Evolutionary conservation across 2,113 vertebrate genomes (phyloP).

Genomic region (Geothlypis trichas): DNA sequence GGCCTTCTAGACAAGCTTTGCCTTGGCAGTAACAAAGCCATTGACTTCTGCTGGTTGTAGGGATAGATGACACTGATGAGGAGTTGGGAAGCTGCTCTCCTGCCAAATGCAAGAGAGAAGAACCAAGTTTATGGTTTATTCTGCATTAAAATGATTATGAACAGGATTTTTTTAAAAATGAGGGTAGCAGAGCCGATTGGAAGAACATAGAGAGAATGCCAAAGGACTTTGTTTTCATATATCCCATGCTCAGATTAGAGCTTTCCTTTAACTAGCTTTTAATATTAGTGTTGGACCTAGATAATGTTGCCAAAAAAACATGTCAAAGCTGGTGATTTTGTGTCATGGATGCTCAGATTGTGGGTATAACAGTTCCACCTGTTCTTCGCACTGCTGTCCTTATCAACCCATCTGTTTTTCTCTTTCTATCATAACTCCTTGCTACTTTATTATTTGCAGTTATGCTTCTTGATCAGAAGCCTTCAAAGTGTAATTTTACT

Average conservation of each 20-base stretch:
- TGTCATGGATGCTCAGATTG: background rate
- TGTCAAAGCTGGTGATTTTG: background rate
- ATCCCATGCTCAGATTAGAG: background rate
- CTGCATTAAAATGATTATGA: background rate
- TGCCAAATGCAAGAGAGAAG: background rate
- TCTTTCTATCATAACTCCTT: background rate
- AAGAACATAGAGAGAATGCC: background rate
- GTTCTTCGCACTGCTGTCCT: background rate
- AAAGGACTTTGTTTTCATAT: background rate
- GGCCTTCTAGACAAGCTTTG: background rate
- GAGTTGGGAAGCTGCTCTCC: background rate
- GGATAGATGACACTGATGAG: background rate
- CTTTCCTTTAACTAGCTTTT: background rate
- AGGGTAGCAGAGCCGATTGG: background rate
- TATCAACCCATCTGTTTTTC: background rate
- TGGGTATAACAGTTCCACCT: background rate
- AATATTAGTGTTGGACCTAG: background rate
- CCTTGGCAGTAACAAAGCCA: background rate
- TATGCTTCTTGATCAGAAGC: background rate
- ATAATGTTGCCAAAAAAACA: background rate
- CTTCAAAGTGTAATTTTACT: background rate
- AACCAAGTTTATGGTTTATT: background rate
- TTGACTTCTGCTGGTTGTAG: background rate
- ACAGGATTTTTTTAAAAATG: background rate
- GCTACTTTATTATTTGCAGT: background rate